Evolutionary conservation across 2,113 vertebrate genomes (phyloP).

Genomic region (Hipposideros armiger): DNA sequence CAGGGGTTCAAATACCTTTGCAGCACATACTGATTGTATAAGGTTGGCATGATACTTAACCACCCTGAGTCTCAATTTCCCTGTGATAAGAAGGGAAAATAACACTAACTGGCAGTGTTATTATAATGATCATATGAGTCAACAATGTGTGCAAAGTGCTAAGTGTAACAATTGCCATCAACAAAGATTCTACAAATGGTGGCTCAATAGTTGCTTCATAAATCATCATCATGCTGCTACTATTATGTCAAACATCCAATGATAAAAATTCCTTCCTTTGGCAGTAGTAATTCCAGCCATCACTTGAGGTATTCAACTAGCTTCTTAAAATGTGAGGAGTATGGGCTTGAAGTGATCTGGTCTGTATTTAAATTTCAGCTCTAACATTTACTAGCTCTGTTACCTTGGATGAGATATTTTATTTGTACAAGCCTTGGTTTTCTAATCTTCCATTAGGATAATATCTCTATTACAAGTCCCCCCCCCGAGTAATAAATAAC

Average conservation of each 20-base stretch:
- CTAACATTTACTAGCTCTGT: not conserved
- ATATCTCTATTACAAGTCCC: not conserved
- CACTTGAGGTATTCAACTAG: not conserved
- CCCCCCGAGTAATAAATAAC: not conserved
- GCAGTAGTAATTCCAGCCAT: not conserved
- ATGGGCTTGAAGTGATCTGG: not conserved
- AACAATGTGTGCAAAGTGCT: not conserved
- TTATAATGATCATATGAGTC: not conserved
- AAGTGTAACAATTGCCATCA: not conserved
- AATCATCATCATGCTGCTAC: not conserved
- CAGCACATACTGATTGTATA: not conserved
- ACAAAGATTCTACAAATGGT: not conserved
- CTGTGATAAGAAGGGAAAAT: not conserved
- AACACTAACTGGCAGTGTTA: not conserved
- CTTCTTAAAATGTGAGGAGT: not conserved
- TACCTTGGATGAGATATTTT: not conserved
- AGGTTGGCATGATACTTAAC: not conserved
- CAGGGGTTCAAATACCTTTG: not conserved
- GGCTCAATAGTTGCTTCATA: not conserved
- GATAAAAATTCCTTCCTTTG: not conserved
- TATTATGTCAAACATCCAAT: not conserved
- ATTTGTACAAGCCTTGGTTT: not conserved
- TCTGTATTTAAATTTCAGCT: not conserved
- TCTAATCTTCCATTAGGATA: not conserved
- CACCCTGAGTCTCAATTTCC: not conserved